A percentile compares a stretch with the other conserved stretches of the same genome.
Evolutionary conservation across 2,888 invertebrate species (phyloP).

Genomic region (Tenthredo mesomela): DNA sequence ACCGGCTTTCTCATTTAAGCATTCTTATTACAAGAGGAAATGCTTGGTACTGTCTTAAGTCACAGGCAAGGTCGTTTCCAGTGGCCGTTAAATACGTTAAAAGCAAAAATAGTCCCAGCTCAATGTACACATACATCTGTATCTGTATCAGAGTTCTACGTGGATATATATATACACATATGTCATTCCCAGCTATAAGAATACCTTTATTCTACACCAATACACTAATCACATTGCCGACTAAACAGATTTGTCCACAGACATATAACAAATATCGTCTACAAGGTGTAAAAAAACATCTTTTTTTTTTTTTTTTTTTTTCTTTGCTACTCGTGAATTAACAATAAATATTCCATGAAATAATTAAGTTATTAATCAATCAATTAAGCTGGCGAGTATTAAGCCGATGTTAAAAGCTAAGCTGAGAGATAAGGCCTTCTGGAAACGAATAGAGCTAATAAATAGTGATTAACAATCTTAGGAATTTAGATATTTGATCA

Average conservation of each 20-base stretch:
- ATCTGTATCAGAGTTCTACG: constrained; percentile 5
- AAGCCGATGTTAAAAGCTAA: not conserved
- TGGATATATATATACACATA: not conserved
- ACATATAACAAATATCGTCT: constrained; percentile 13
- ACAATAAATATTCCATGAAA: not conserved
- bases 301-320: not conserved
- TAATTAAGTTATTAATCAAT: constrained; percentile 15
- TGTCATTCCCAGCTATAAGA: constrained; percentile 7
- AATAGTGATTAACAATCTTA: not conserved
- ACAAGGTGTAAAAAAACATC: constrained; percentile 32
- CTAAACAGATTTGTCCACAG: constrained; percentile 39
- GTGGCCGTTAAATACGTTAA: constrained; percentile 57
- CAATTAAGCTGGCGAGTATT: not conserved
- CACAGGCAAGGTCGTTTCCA: constrained; percentile 74
- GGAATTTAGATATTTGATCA: not conserved
- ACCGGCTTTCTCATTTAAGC: constrained; percentile 77
- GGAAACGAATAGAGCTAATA: not conserved
- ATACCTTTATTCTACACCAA: constrained; percentile 43
- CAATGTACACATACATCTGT: constrained; percentile 28
- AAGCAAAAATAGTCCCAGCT: constrained; percentile 50
- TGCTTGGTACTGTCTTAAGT: constrained; percentile 66
- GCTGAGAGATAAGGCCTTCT: not conserved
- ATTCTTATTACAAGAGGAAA: constrained; percentile 74
- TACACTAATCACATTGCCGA: constrained; percentile 43
- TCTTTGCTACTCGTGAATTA: not conserved